Evolutionary conservation across 2,888 invertebrate genomes (phyloP).

Genomic region (Rhyacophila evoluta): DNA sequence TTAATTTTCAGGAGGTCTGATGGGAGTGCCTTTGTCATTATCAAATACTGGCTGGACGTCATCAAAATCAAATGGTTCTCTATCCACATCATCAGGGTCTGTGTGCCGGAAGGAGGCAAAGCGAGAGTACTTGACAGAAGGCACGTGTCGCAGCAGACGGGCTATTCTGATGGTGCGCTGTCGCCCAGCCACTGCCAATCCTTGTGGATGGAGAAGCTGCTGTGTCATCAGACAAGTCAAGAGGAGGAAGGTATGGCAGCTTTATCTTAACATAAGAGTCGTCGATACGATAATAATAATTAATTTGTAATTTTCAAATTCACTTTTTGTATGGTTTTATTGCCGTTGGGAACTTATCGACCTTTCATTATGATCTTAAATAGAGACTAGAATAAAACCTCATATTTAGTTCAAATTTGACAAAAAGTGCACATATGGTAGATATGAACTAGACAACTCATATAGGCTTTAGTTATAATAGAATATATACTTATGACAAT

Average conservation of each 20-base stretch:
- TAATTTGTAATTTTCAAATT: too few relatives aligned
- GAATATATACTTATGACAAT: too few relatives aligned
- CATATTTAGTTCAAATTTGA: too few relatives aligned
- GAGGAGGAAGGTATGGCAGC: constrained; percentile 86
- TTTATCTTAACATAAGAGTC: too few relatives aligned
- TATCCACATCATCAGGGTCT: constrained; percentile 65
- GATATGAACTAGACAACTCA: too few relatives aligned
- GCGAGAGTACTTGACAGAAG: constrained; percentile 90
- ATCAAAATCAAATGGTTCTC: background rate
- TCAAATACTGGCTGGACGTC: background rate
- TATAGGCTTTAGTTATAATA: too few relatives aligned
- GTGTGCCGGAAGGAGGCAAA: constrained; percentile 91
- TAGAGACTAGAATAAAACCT: too few relatives aligned
- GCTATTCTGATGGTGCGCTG: constrained; percentile 92
- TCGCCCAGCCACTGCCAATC: constrained; percentile 82
- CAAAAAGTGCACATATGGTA: too few relatives aligned
- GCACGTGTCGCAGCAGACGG: constrained; percentile 90
- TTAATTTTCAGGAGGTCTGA: background rate
- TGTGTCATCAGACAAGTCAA: constrained; percentile 94
- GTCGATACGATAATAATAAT: too few relatives aligned
- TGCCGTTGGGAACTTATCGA: too few relatives aligned
- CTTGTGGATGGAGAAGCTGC: constrained; percentile 84
- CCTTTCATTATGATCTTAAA: too few relatives aligned
- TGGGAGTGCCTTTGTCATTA: background rate
- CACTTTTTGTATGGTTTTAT: too few relatives aligned